Base-by-base conservation (phyloP, 1,140 invertebrate genomes). In the Drosophila rufa region DNA sequence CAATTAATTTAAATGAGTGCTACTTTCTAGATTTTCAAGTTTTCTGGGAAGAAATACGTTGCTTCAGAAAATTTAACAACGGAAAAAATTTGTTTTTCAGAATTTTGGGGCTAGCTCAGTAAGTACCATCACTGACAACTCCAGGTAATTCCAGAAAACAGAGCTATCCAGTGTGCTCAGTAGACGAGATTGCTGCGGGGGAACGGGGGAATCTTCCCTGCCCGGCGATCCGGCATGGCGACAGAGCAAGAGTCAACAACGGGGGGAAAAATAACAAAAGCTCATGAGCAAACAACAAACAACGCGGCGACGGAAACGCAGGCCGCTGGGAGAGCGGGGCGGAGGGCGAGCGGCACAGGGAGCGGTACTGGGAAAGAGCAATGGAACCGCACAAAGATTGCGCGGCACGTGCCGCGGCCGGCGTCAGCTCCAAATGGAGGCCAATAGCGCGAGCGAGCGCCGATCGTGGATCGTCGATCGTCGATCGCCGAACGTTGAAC, bases 361-460 rank as follows among this genome's bases (percentile, higher is more conserved):
- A 40, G 46, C 45, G 33, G n/a, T 12, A 15, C 38, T 38, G 30
- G 42, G 30, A 57, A 43, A 57, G 57, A 79, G 69, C 80, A 69
- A 75, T 75, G 75, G 66, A 82, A 82, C 81, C 75, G 56, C 64
- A 67, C 65, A 59, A 68, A 80, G 73, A 87, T 87, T 89, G 73
- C 69, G 58, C 80, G 83, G 83, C 83, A 89, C 83, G 83, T 87
- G 83, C 84, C 83, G 84, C 68, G 11, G 68, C 57, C 59, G 67
- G 71, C 81, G 76, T 89, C 76, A 51, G 64, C 79, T 57, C 51
- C 79, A 74, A 87, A 80, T 87, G 76, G 76, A 77, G 65, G 80
- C 76, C 76, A 78, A 83, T 61, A 69, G 82, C 58, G 75, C 43
- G 85, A 67, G 53, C 48, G 61, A 60, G 59, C 42, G 50, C 9